These are phyloP conservation scores for Drosophila rufa DNA, from an alignment of 1,140 invertebrate species.

Conservation along the genomic window DNA sequence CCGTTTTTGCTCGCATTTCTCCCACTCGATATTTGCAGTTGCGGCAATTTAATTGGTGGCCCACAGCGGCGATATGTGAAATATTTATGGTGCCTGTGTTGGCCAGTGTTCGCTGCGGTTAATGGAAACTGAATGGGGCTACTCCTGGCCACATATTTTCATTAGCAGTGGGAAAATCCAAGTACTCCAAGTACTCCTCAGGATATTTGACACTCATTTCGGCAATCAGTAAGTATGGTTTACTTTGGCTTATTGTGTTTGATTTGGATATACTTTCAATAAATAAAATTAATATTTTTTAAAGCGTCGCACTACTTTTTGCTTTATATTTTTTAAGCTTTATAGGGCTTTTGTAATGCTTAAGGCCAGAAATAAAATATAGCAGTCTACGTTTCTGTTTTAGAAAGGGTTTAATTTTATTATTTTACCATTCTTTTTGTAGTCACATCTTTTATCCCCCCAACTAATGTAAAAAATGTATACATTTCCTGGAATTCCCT, in stretches of 20 bases:
- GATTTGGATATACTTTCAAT: neutral
- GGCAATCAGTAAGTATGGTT: neutral
- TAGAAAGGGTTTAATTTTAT: neutral
- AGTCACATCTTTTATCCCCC: neutral
- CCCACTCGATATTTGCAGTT: constrained; percentile 38
- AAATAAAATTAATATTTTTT: neutral
- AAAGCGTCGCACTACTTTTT: too few species aligned
- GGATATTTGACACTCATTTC: constrained; percentile 2
- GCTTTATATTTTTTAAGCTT: too few species aligned
- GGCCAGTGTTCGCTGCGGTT: constrained; percentile 11
- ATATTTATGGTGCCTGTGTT: constrained; percentile 28
- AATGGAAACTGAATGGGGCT: constrained; percentile 29
- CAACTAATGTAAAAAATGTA: constrained; percentile 13
- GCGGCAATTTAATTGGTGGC: constrained; percentile 45
- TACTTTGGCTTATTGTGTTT: neutral
- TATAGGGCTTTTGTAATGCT: neutral
- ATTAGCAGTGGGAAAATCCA: constrained; percentile 8
- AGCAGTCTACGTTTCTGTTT: too few species aligned
- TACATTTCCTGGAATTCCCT: constrained; percentile 1
- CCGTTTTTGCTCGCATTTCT: constrained; percentile 1
- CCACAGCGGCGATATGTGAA: constrained; percentile 29
- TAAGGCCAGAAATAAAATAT: neutral
- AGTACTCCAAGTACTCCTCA: neutral
- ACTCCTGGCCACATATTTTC: constrained; percentile 11
- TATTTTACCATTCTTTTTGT: neutral